phyloP scores from a whole-genome alignment of 2,797 vertebrate genomes.

The Salmo trutta region DNA sequence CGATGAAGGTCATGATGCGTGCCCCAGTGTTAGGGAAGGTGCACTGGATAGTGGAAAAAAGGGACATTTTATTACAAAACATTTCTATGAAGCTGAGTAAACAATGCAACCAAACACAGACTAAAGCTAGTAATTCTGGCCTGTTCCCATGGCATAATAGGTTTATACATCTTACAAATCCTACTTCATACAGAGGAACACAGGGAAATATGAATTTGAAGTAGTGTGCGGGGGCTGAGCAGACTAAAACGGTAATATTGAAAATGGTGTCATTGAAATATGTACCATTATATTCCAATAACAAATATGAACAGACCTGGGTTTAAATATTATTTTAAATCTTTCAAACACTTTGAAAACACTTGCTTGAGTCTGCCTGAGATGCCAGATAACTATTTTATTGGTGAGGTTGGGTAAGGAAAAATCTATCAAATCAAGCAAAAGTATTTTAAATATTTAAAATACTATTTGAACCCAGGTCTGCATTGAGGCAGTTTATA shows the following conservation, averaged over 20 bases:
- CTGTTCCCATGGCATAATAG: neutral
- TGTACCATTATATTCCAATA: neutral
- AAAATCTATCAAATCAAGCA: no score
- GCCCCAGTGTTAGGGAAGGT: conserved; percentile 95
- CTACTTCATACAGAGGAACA: neutral
- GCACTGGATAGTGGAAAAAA: conserved; percentile 73
- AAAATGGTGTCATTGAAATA: neutral
- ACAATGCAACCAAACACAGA: neutral
- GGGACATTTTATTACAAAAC: neutral
- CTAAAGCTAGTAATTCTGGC: neutral
- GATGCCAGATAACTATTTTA: no score
- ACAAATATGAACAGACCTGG: neutral
- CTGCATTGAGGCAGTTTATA: neutral
- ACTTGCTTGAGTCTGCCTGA: no score
- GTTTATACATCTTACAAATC: neutral
- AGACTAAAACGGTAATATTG: neutral
- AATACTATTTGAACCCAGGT: no score
- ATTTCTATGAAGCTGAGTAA: neutral
- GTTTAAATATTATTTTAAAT: no score
- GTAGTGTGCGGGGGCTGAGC: neutral
- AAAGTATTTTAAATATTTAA: no score
- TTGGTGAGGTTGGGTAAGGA: no score
- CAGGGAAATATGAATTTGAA: neutral
- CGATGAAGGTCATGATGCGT: conserved; percentile 94
- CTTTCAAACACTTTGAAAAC: no score